Evolutionary conservation across 1,140 invertebrate genomes (phyloP), one percentile per base, ranked within the genome.

Genomic region (Paralvinella palmiformis): DNA sequence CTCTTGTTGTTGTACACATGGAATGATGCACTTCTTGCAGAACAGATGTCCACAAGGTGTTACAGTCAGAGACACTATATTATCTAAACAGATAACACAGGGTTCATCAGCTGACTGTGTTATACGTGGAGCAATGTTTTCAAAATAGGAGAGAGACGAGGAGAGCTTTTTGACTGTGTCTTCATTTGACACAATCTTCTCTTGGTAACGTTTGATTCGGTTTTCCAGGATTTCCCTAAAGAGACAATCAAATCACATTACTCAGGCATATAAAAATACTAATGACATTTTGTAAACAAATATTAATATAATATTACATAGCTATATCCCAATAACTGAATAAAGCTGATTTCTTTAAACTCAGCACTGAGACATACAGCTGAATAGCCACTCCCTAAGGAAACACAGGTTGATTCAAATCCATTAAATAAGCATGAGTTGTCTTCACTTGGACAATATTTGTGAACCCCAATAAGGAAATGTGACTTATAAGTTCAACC

Each of bases 21-120:
- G 55, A 20, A 32, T 7, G 33, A 57, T 57, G 55, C 55, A 57
- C 55, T 57, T 57, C 27, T 32, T 24, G 33, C 55, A 57, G 33
- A 57, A 57, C 55, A 57, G 10, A 20, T 57, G 55, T 32, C 55
- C 55, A 57, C 55, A 57, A 13, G 55, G 55, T 22, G 55, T 57
- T 13, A 57, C 55, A 10, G 55, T 57, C 33, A 57, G 27, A 13
- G 27, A 32, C 55, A 31, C 29, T 10, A 57, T 57, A 1, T 24
- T 24, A 27, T 57, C 55, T 15, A 57, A 32, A 57, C 55, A 57
- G 17, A 57, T 57, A 33, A 57, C 55, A 33, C 55, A 57, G 7
- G 55, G 55, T 32, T 57, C 55, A 27, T 57, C 55, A 13, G 27
- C 55, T 10, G 55, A 57, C 20, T 57, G 55, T 22, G 27, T 31